Evolutionary conservation across 2,113 vertebrate species (phyloP).

Genomic region (Nothoprocta pentlandii): DNA sequence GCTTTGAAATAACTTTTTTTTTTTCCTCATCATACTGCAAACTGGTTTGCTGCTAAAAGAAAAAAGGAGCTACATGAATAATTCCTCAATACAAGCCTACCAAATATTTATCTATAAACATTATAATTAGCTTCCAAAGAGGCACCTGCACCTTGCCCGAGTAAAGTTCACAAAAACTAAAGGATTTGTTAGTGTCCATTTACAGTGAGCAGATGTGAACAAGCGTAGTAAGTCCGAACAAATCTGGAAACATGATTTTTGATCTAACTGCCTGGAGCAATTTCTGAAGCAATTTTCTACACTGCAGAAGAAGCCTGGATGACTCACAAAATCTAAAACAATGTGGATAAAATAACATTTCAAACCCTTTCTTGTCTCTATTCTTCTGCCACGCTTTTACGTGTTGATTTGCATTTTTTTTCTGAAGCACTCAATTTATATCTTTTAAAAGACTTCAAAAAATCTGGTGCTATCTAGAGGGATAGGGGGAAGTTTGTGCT

Average conservation of each 20-base stretch:
- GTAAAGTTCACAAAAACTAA: background rate
- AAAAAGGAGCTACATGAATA: background rate
- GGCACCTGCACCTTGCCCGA: background rate
- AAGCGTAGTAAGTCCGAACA: background rate
- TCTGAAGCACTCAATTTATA: constrained; percentile 33
- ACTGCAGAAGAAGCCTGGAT: constrained; percentile 37
- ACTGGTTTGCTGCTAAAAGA: background rate
- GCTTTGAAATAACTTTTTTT: background rate
- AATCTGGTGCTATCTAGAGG: constrained; percentile 25
- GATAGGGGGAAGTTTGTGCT: background rate
- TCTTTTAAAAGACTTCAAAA: constrained; percentile 26
- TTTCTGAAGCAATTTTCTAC: constrained; percentile 72
- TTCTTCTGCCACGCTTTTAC: background rate
- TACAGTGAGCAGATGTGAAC: background rate
- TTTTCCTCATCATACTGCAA: background rate
- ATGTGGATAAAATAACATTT: constrained; percentile 47
- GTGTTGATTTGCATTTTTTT: constrained; percentile 41
- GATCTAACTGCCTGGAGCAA: constrained; percentile 49
- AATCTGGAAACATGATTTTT: constrained; percentile 39
- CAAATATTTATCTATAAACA: background rate
- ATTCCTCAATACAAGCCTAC: background rate
- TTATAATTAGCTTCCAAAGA: background rate
- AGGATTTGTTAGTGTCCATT: background rate
- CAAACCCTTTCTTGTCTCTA: background rate
- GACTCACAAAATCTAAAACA: constrained; percentile 61